Conservation (phyloP, 2,797 vertebrate genomes). For the Sitta carolinensis region DNA sequence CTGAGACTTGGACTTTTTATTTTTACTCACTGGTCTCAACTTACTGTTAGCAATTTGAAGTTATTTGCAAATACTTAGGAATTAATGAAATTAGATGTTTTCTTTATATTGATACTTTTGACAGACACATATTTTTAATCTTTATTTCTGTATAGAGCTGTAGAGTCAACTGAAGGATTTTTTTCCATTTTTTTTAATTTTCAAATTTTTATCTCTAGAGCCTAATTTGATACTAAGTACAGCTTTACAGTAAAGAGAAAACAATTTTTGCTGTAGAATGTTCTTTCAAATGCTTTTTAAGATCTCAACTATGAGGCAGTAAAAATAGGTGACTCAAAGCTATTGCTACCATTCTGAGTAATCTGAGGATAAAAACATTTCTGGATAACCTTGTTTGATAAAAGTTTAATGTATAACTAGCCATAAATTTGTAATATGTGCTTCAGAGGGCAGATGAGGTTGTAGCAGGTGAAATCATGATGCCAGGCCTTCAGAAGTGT, state of each 20-base stretch:
- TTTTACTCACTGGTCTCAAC: not conserved
- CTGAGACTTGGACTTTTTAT: not conserved
- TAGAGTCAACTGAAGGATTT: not conserved
- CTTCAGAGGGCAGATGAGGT: not conserved
- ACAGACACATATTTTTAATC: not conserved
- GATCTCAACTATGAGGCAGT: not conserved
- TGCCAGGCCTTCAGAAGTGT: not conserved
- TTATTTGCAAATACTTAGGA: not conserved
- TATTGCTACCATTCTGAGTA: not conserved
- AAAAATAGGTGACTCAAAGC: not conserved
- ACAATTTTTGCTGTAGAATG: not conserved
- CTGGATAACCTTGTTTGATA: not conserved
- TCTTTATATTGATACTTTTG: not conserved
- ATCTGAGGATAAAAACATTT: not conserved
- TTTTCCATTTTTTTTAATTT: not conserved
- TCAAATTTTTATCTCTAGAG: not conserved
- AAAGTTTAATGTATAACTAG: not conserved
- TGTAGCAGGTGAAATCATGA: not conserved
- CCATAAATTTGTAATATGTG: not conserved
- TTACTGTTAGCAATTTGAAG: not conserved
- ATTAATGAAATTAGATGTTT: not conserved
- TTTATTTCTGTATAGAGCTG: not conserved
- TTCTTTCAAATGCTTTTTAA: not conserved
- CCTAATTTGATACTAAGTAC: not conserved
- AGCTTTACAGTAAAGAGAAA: not conserved